These are phyloP conservation scores for Epizoanthus rinbou DNA, from an alignment of 92 coral and sea anemone genomes.

Conservation along the genomic window DNA sequence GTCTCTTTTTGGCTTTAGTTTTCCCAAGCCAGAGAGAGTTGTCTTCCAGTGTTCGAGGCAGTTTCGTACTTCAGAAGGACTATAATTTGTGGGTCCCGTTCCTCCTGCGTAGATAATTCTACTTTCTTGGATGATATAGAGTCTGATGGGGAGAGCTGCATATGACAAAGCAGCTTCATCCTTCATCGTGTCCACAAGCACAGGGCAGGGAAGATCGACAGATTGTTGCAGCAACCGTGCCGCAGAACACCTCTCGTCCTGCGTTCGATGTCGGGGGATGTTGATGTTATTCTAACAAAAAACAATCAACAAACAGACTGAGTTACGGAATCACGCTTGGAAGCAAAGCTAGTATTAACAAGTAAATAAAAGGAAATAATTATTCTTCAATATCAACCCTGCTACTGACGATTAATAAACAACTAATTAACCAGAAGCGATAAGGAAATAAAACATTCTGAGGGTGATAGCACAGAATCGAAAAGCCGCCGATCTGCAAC, in stretches of 20 bases:
- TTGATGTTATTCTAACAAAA: conserved; percentile 61
- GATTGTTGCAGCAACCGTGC: conserved; percentile 53
- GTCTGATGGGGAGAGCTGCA: conserved; percentile 68
- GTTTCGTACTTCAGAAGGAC: conserved; percentile 57
- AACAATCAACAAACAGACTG: background rate
- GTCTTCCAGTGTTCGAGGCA: conserved; percentile 54
- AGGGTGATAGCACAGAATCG: too few relatives aligned
- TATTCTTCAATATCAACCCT: background rate
- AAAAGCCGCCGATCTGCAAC: too few relatives aligned
- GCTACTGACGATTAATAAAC: conserved; percentile 4
- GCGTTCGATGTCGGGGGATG: conserved; percentile 62
- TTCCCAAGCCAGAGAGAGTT: background rate
- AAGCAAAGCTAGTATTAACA: too few relatives aligned
- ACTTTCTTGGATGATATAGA: conserved; percentile 58
- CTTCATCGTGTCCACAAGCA: conserved; percentile 26
- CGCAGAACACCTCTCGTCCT: conserved; percentile 66
- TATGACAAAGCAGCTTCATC: conserved; percentile 59
- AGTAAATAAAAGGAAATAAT: too few relatives aligned
- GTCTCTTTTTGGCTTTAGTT: background rate
- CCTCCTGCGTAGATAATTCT: conserved; percentile 69
- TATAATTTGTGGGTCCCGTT: conserved; percentile 67
- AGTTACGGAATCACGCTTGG: background rate
- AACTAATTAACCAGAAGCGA: conserved; percentile 8
- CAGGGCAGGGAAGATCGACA: conserved; percentile 28
- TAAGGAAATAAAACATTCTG: background rate